phyloP scores from a whole-genome alignment of 2,113 vertebrate species.

The Nycticorax nycticorax region DNA sequence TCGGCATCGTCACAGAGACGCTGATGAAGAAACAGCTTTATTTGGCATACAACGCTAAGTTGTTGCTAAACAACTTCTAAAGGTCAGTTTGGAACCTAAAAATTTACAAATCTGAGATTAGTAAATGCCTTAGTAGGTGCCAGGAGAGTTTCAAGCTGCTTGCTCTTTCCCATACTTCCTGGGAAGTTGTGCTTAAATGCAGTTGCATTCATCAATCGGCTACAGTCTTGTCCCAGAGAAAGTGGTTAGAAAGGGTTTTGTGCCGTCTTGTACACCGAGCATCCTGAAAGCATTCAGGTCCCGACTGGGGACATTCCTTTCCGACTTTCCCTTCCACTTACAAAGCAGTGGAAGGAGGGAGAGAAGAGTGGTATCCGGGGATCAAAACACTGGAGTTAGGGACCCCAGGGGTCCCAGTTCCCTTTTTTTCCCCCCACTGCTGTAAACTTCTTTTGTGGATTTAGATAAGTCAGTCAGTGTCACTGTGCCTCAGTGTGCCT shows the following conservation, averaged over 20 bases:
- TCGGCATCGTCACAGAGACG: neutral
- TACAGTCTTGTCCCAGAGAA: neutral
- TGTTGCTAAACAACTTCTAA: neutral
- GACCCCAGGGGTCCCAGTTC: neutral
- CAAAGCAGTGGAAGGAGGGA: neutral
- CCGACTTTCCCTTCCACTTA: neutral
- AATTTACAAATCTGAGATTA: neutral
- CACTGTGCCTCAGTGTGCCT: neutral
- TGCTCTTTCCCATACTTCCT: neutral
- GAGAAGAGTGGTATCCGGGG: neutral
- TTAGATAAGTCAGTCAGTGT: neutral
- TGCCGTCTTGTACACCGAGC: neutral
- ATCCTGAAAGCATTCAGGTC: neutral
- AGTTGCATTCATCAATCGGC: neutral
- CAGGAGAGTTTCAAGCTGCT: neutral
- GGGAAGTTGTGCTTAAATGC: neutral
- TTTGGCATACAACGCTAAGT: rapidly evolving
- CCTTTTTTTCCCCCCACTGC: neutral
- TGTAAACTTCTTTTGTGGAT: neutral
- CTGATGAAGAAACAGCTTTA: neutral
- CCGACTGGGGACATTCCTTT: neutral
- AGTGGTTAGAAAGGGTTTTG: neutral
- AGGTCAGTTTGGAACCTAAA: neutral
- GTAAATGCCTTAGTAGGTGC: neutral
- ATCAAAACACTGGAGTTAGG: neutral